Conservation (phyloP, 1,140 invertebrate species). For the Drosophila busckii region DNA sequence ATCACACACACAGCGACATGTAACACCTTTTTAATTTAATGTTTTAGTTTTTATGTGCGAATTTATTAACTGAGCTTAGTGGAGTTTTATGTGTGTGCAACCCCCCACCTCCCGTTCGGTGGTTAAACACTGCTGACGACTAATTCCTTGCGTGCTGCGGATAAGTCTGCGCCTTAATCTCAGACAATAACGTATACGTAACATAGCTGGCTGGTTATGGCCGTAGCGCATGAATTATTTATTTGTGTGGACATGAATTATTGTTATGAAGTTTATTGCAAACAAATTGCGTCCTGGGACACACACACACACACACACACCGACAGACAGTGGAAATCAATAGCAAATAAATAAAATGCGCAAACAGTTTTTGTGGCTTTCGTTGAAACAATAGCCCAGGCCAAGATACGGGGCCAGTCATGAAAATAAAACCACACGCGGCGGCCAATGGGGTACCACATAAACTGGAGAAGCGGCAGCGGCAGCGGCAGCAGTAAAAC, state of each 20-base stretch:
- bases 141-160: too few relatives aligned
- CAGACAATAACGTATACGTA: too few relatives aligned
- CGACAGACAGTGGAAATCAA: conserved; percentile 77
- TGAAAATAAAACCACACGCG: too few relatives aligned
- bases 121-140: too few relatives aligned
- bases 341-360: conserved; percentile 77
- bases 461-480: too few relatives aligned
- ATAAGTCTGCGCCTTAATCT: too few relatives aligned
- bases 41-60: conserved; percentile 59
- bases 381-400: conserved; percentile 50
- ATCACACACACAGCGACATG: conserved; percentile 27
- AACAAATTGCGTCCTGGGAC: conserved; percentile 77
- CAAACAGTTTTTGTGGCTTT: conserved; percentile 76
- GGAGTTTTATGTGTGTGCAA: conserved; percentile 37
- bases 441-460: not conserved
- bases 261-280: conserved; percentile 78
- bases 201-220: conserved; percentile 1
- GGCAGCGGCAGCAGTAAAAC: conserved; percentile 21
- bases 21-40: conserved; percentile 72
- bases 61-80: conserved; percentile 54
- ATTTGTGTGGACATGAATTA: conserved; percentile 78
- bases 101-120: not conserved
- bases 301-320: too few relatives aligned
- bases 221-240: conserved; percentile 71
- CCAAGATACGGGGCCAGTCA: conserved; percentile 28